phyloP scores from a whole-genome alignment of 2,888 invertebrate species.

The Tanytarsus gracilentus region DNA sequence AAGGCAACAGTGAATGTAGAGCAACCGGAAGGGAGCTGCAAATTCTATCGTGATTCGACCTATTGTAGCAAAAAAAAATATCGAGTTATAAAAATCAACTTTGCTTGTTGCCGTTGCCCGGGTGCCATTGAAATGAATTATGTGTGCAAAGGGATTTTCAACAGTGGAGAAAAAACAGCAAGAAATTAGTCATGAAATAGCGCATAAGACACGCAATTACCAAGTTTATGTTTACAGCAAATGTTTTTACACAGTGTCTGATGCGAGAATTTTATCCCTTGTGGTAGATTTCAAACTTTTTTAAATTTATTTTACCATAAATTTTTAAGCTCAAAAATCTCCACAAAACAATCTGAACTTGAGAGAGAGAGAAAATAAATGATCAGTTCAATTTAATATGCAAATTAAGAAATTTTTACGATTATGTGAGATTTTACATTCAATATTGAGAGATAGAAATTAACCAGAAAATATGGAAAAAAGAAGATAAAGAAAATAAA shows the following conservation, averaged over 20 bases:
- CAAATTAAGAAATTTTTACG: conserved; percentile 6
- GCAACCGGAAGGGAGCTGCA: conserved; percentile 8
- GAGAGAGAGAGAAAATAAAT: background rate
- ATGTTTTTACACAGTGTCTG: too few species aligned
- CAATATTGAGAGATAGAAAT: background rate
- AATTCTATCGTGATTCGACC: conserved; percentile 12
- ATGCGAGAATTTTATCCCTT: too few species aligned
- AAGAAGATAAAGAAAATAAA: background rate
- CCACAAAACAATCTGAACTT: background rate
- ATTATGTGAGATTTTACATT: too few species aligned
- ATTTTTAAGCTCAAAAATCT: too few species aligned
- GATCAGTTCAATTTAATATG: conserved; percentile 24
- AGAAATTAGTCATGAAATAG: conserved; percentile 24
- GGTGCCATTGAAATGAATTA: too few species aligned
- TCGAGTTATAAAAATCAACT: too few species aligned
- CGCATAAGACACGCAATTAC: conserved; percentile 24
- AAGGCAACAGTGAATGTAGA: conserved; percentile 3
- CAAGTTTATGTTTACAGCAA: too few species aligned
- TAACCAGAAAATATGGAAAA: background rate
- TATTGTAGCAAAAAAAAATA: too few species aligned
- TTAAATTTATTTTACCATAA: too few species aligned
- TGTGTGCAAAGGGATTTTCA: too few species aligned
- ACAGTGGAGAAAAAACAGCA: background rate
- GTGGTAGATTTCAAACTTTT: too few species aligned
- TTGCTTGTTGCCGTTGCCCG: too few species aligned